Conservation (phyloP, 2,797 vertebrate species). For the Cryptoblepharus egeriae region DNA sequence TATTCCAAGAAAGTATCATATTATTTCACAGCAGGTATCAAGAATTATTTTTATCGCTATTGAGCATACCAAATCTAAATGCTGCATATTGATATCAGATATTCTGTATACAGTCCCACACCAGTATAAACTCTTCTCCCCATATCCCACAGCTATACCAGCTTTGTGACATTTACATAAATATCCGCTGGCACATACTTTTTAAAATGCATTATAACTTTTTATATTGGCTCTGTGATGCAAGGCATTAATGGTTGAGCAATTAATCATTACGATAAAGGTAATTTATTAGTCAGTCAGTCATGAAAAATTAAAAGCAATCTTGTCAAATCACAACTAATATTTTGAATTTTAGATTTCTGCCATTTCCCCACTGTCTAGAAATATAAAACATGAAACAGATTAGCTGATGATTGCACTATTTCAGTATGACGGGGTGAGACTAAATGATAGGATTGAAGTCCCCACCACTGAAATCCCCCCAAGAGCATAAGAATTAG, state of each 20-base stretch:
- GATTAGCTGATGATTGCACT: slow-evolving; percentile 75
- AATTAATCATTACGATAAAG: slow-evolving; percentile 72
- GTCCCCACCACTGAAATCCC: slow-evolving; percentile 49
- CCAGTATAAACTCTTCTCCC: slow-evolving; percentile 49
- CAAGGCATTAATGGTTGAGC: slow-evolving; percentile 70
- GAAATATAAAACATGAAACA: slow-evolving; percentile 77
- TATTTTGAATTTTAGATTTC: slow-evolving; percentile 79
- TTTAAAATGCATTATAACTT: slow-evolving; percentile 63
- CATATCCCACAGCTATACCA: slow-evolving; percentile 36
- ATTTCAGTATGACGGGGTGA: slow-evolving; percentile 69
- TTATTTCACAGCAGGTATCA: slow-evolving; percentile 1
- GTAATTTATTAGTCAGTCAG: slow-evolving; percentile 75
- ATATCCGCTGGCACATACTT: slow-evolving; percentile 61
- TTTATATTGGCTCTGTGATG: slow-evolving; percentile 63
- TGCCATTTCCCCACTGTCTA: slow-evolving; percentile 75
- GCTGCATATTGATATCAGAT: slow-evolving; percentile 1
- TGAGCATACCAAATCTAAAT: slow-evolving; percentile 34
- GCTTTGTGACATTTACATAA: slow-evolving; percentile 60
- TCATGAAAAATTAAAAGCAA: slow-evolving; percentile 75
- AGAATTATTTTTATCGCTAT: slow-evolving; percentile 28
- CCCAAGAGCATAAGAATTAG: slow-evolving; percentile 68
- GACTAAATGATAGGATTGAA: slow-evolving; percentile 71
- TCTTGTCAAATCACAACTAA: slow-evolving; percentile 75
- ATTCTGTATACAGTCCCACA: slow-evolving; percentile 25
- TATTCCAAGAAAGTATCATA: neutral